phyloP scores from a whole-genome alignment of 1,140 invertebrate genomes.

The Dendrolimus kikuchii region DNA sequence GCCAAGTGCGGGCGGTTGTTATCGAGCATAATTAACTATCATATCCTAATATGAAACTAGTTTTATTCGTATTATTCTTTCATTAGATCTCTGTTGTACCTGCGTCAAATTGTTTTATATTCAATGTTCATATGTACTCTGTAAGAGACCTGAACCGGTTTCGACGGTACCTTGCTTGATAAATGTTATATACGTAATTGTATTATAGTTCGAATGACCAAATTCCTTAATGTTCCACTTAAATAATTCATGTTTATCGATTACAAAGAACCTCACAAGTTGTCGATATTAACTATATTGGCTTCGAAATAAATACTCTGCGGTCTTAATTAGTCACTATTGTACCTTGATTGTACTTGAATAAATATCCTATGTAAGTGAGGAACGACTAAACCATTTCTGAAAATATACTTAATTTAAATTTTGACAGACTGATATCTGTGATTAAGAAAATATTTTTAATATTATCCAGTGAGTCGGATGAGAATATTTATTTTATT shows the following conservation, averaged over 20 bases:
- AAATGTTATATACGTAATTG: constrained; percentile 42
- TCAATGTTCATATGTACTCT: constrained; percentile 56
- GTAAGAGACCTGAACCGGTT: constrained; percentile 45
- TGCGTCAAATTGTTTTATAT: constrained; percentile 62
- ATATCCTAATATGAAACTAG: constrained; percentile 67
- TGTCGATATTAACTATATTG: constrained; percentile 31
- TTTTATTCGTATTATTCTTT: constrained; percentile 71
- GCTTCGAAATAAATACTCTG: constrained; percentile 61
- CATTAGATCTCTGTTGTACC: constrained; percentile 72
- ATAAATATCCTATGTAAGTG: constrained; percentile 60
- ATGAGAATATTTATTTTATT: constrained; percentile 71
- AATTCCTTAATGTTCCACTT: constrained; percentile 35
- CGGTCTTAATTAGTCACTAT: constrained; percentile 69
- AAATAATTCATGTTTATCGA: constrained; percentile 14
- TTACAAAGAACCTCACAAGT: constrained; percentile 29
- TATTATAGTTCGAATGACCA: constrained; percentile 32
- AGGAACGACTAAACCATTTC: constrained; percentile 67
- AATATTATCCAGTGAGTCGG: constrained; percentile 71
- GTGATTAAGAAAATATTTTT: constrained; percentile 73
- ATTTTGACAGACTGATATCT: constrained; percentile 72
- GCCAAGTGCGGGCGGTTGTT: constrained; percentile 42
- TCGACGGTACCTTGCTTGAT: constrained; percentile 40
- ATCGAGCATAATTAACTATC: constrained; percentile 63
- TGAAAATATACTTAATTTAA: constrained; percentile 72
- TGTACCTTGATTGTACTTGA: constrained; percentile 67